Conservation (phyloP, 2,888 invertebrate species). For the Mesorhabditis belari region DNA sequence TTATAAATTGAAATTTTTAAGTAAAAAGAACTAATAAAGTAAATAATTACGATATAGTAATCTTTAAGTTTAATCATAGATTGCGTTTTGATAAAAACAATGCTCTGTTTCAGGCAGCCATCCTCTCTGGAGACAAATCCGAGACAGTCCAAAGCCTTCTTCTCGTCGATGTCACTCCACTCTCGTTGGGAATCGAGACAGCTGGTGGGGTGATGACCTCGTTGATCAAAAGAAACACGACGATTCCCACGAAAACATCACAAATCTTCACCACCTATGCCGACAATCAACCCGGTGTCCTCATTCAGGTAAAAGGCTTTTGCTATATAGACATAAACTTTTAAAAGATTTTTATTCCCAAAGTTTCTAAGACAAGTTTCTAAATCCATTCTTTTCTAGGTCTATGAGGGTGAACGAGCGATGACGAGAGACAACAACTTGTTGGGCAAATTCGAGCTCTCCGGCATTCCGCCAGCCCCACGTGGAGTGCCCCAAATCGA, state of each 20-base stretch:
- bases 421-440: conserved; percentile 57
- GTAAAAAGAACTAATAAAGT: too few species aligned
- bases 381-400: conserved; percentile 46
- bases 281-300: conserved; percentile 83
- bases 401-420: conserved; percentile 62
- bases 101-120: conserved; percentile 15
- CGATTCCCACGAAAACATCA: conserved; percentile 54
- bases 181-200: conserved; percentile 81
- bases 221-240: conserved; percentile 67
- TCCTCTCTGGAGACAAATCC: conserved; percentile 25
- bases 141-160: conserved; percentile 54
- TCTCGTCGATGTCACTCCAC: conserved; percentile 81
- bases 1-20: too few species aligned
- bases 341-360: not conserved
- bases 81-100: too few species aligned
- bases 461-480: conserved; percentile 53
- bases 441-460: conserved; percentile 55
- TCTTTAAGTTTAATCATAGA: too few species aligned
- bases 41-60: too few species aligned
- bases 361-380: too few species aligned
- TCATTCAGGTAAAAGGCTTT: conserved; percentile 66
- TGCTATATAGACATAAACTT: too few species aligned
- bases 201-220: conserved; percentile 89
- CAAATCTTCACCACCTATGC: conserved; percentile 76
- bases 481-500: conserved; percentile 59